phyloP scores from a whole-genome alignment of 2,888 invertebrate genomes.

The Steinernema scapterisci region DNA sequence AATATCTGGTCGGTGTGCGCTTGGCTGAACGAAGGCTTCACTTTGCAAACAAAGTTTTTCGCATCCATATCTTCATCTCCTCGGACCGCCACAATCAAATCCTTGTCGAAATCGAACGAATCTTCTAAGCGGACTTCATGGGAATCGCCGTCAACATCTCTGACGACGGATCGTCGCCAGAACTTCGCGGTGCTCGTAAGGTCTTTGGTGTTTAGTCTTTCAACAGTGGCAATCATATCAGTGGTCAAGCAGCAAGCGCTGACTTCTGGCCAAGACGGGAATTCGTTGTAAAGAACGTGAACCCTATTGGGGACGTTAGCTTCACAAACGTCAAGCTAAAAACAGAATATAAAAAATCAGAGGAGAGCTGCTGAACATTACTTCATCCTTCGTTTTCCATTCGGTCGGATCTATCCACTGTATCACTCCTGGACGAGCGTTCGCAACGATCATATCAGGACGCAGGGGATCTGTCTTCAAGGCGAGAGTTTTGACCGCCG shows the following conservation, averaged over 20 bases:
- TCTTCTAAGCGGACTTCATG: constrained; percentile 35
- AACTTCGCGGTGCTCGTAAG: constrained; percentile 11
- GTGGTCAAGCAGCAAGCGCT: constrained; percentile 37
- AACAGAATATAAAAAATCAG: neutral
- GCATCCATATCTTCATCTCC: constrained; percentile 35
- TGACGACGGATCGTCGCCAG: constrained; percentile 6
- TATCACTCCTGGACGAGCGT: constrained; percentile 52
- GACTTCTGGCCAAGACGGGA: constrained; percentile 42
- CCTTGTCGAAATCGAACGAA: constrained; percentile 27
- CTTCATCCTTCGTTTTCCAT: constrained; percentile 44
- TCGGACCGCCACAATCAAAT: constrained; percentile 13
- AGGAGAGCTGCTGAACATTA: constrained; percentile 22
- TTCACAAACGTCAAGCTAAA: constrained; percentile 44
- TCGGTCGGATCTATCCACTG: constrained; percentile 56
- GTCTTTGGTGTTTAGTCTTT: constrained; percentile 30
- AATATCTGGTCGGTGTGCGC: constrained; percentile 30
- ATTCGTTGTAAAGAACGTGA: constrained; percentile 38
- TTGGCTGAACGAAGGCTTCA: neutral
- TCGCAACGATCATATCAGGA: constrained; percentile 46
- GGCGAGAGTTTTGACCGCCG: neutral
- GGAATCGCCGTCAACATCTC: neutral
- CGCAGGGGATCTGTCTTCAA: constrained; percentile 43
- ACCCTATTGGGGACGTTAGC: constrained; percentile 45
- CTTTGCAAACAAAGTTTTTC: constrained; percentile 2
- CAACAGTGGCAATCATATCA: constrained; percentile 39